phyloP scores from a whole-genome alignment of 1,140 invertebrate species.

The Tetramorium alpestre region DNA sequence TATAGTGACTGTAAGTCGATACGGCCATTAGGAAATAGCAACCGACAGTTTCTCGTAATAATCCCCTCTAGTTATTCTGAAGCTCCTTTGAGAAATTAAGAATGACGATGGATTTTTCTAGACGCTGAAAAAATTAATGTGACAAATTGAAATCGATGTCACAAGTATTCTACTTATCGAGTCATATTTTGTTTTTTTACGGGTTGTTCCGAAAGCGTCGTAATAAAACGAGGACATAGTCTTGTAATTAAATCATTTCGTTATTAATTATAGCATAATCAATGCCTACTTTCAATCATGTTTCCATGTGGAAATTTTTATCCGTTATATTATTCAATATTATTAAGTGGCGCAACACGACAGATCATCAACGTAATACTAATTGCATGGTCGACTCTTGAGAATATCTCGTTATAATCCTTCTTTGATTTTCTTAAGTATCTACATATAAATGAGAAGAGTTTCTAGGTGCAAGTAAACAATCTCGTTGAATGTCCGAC shows the following conservation, averaged over 20 bases:
- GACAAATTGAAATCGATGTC: conserved; percentile 2
- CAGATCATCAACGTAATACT: not conserved
- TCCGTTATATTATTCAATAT: not conserved
- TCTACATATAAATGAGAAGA: not conserved
- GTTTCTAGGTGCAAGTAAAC: conserved; percentile 26
- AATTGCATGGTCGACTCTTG: conserved; percentile 25
- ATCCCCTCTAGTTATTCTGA: conserved; percentile 5
- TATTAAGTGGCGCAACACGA: conserved; percentile 2
- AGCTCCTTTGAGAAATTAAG: not conserved
- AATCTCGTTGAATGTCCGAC: conserved; percentile 38
- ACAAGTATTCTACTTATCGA: not conserved
- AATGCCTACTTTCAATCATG: not conserved
- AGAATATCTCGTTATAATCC: conserved; percentile 37
- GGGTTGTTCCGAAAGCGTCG: not conserved
- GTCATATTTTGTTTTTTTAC: not conserved
- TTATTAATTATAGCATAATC: conserved; percentile 10
- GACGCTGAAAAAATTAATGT: conserved; percentile 25
- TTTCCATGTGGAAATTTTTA: not conserved
- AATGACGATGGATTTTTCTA: conserved; percentile 18
- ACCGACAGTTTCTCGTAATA: conserved; percentile 39
- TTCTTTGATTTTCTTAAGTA: conserved; percentile 51
- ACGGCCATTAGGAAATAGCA: conserved; percentile 23
- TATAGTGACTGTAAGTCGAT: not conserved
- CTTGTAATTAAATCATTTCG: not conserved
- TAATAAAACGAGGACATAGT: not conserved